Conservation (phyloP, 2,888 invertebrate genomes). For the Mesochorus sp. region DNA sequence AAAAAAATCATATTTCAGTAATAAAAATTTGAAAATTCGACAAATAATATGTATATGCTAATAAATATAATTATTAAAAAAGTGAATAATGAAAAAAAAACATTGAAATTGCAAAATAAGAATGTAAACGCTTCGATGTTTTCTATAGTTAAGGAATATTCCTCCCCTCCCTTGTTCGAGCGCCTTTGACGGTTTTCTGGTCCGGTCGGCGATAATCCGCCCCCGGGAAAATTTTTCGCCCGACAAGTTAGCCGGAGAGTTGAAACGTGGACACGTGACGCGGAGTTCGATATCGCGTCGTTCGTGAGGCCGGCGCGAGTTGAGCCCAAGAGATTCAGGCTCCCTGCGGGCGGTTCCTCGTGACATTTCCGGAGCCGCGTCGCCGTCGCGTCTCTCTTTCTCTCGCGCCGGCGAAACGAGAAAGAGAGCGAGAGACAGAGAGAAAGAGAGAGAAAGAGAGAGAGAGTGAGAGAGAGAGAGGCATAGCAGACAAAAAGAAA, state of each 20-base stretch:
- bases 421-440: no score
- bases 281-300: constrained; percentile 33
- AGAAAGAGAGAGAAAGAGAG: no score
- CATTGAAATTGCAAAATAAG: neutral
- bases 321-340: constrained; percentile 5
- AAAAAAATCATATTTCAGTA: no score
- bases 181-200: constrained; percentile 37
- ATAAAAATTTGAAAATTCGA: no score
- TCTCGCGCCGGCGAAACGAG: neutral
- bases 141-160: no score
- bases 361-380: constrained; percentile 62
- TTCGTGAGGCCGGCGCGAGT: constrained; percentile 42
- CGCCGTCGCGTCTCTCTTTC: constrained; percentile 23
- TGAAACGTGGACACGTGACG: constrained; percentile 48
- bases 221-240: constrained; percentile 11
- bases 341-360: constrained; percentile 58
- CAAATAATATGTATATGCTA: no score
- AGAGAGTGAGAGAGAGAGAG: no score
- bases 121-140: constrained; percentile 12
- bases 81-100: no score
- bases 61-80: no score
- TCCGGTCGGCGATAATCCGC: constrained; percentile 18
- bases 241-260: constrained; percentile 10
- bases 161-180: no score
- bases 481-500: no score